Evolutionary conservation across 2,797 vertebrate species (phyloP).

Genomic region (Coendou prehensilis): DNA sequence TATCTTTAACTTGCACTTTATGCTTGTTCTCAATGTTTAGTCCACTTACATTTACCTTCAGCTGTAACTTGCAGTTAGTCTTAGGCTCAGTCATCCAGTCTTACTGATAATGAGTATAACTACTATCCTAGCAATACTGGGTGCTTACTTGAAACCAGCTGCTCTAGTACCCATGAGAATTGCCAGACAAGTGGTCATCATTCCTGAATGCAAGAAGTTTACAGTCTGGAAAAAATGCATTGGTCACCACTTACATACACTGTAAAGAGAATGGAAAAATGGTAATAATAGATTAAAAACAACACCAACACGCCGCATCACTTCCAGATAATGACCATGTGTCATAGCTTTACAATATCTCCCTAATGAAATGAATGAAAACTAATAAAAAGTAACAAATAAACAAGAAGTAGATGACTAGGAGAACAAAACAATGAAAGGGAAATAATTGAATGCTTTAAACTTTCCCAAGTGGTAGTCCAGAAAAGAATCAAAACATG

Average conservation of each 20-base stretch:
- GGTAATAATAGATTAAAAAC: slow-evolving; percentile 14
- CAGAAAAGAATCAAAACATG: slow-evolving; percentile 37
- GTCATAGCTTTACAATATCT: background rate
- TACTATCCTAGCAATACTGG: slow-evolving; percentile 33
- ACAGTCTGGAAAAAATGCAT: background rate
- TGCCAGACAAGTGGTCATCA: slow-evolving; percentile 35
- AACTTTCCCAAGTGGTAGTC: background rate
- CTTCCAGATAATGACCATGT: background rate
- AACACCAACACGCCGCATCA: background rate
- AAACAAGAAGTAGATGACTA: slow-evolving; percentile 22
- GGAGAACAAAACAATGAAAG: background rate
- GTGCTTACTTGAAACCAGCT: slow-evolving; percentile 1
- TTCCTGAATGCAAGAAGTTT: slow-evolving; percentile 39
- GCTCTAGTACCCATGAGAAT: background rate
- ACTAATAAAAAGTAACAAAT: background rate
- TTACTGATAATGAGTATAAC: background rate
- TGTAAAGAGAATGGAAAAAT: slow-evolving; percentile 44
- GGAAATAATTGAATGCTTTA: background rate
- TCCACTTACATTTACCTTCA: slow-evolving; percentile 30
- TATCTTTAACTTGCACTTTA: background rate
- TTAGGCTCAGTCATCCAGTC: background rate
- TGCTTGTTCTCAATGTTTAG: background rate
- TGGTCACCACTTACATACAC: background rate
- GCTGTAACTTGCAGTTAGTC: slow-evolving; percentile 20
- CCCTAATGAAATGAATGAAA: background rate